Evolutionary conservation across 2,888 invertebrate species (phyloP), one percentile per base, ranked within the genome.

Genomic region (Elmis aenea): DNA sequence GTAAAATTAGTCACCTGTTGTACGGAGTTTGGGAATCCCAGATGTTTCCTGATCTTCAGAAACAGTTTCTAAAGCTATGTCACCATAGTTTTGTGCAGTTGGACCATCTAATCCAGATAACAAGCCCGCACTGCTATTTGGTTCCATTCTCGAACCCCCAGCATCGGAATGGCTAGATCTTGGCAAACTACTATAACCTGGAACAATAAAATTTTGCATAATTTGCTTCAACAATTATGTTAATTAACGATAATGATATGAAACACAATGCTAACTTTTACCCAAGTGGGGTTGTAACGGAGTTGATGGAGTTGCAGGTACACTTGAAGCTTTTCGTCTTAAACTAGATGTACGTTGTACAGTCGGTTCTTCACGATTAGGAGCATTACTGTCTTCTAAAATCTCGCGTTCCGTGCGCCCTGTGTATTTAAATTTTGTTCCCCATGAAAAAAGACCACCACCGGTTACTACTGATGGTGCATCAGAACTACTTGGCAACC

Each of bases 341-440:
- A 80, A 70, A 57, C 77, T 75, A 32, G 76, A 74, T 42, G 78
- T 72, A 54, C 66, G 59, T 48, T 64, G 62, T 36, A 65, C 62
- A 30, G 48, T 61, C 8, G 75, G 75, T 62, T 78, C 77, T 52
- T 77, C 77, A 38, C 74, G 68, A 62, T 77, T 70, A 56, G 79
- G 75, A 49, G 76, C 78, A 62, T 82, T 83, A 55, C 81, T 79
- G 57, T 91, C 83, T 64, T 88, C 88, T 38, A 92, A 72, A 42
- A 94, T 90, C 72, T 94, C 94, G 25, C 84, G 77, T 70, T 94
- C 93, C 26, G 93, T 93, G 52, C 93, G 77, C 1, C 94, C 94
- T 10, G 86, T 82, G 70, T 94, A 94, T 58, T 88, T 85, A 68
- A 94, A 93, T 71, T 92, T 92, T 15, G 92, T 91, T 38, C 93